Evolutionary conservation across 2,888 invertebrate species (phyloP).

Genomic region (Heliconius ethilla): DNA sequence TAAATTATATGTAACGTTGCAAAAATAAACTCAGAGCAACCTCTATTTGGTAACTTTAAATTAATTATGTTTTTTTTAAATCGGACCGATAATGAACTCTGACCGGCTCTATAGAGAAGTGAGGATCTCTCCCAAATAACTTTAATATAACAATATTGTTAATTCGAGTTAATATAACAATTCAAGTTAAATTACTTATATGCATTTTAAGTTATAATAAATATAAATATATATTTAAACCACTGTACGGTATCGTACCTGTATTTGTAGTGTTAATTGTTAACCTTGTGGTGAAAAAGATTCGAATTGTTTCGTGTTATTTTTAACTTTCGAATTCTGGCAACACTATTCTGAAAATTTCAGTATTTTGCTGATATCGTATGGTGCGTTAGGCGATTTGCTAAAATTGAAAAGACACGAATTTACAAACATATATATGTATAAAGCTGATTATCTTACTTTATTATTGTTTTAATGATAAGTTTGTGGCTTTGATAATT

Average conservation of each 20-base stretch:
- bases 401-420: constrained; percentile 8
- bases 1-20: no score
- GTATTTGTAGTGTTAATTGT: not conserved
- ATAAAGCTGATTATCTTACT: not conserved
- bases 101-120: no score
- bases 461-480: not conserved
- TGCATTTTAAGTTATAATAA: not conserved
- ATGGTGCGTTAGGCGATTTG: constrained; percentile 1
- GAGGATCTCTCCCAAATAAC: no score
- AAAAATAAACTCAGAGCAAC: no score
- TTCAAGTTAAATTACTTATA: no score
- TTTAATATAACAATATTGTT: no score
- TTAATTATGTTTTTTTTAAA: no score
- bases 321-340: constrained; percentile 7
- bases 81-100: no score
- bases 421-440: not conserved
- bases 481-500: constrained; percentile 2
- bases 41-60: no score
- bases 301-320: not conserved
- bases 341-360: constrained; percentile 28
- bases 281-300: not conserved
- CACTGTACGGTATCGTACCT: not conserved
- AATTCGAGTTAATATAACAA: no score
- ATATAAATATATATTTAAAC: not conserved
- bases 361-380: constrained; percentile 28